Percentiles rank a stretch among this genome's conserved stretches.
Evolutionary conservation across 2,888 invertebrate species (phyloP).

Genomic region (Drosophila nr. perissopoda): DNA sequence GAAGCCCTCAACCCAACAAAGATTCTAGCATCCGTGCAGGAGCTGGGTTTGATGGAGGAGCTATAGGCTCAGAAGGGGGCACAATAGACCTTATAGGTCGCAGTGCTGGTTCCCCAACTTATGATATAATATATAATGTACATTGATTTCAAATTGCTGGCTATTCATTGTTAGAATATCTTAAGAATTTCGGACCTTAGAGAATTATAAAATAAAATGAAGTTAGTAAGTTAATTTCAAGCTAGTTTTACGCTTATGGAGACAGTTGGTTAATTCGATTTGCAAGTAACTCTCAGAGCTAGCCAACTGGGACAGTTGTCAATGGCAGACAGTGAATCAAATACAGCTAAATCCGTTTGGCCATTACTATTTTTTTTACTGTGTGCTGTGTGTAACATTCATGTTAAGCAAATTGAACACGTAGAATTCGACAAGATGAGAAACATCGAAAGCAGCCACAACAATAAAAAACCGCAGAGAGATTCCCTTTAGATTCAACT

Average conservation of each 20-base stretch:
- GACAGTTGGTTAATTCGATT: not conserved
- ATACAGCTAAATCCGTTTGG: conserved; percentile 15
- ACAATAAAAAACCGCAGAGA: not conserved
- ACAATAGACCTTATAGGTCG: too few species aligned
- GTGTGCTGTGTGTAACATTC: conserved; percentile 15
- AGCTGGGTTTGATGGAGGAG: too few species aligned
- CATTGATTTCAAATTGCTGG: not conserved
- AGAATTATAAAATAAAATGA: not conserved
- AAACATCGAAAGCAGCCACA: conserved; percentile 26
- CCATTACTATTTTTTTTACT: conserved; percentile 6
- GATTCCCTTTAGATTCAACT: conserved; percentile 41
- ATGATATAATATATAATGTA: not conserved
- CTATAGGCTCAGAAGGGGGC: too few species aligned
- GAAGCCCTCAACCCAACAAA: too few species aligned
- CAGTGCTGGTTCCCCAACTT: too few species aligned
- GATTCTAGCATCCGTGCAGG: too few species aligned
- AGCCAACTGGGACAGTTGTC: conserved; percentile 19
- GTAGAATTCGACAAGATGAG: conserved; percentile 18
- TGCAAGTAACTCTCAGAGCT: not conserved
- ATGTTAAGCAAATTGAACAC: conserved; percentile 73
- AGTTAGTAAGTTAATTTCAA: not conserved
- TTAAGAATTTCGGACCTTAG: too few species aligned
- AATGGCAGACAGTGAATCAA: conserved; percentile 44
- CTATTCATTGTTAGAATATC: not conserved
- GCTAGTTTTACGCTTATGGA: not conserved